Percentiles rank a stretch among this genome's conserved stretches.
Evolutionary conservation across 2,797 vertebrate species (phyloP).

Genomic region (Sphenodon punctatus): DNA sequence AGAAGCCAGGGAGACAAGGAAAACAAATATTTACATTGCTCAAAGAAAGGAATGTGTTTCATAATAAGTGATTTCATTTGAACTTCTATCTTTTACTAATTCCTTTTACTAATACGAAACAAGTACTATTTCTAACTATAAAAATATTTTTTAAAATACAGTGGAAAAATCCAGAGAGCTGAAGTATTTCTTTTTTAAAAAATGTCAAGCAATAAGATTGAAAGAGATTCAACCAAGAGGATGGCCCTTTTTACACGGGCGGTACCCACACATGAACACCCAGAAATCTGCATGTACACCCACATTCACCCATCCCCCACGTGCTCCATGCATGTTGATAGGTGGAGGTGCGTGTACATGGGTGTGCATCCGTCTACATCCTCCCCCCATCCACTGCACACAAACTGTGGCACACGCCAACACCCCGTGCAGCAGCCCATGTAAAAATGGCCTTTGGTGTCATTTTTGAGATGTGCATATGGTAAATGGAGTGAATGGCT

Average conservation of each 20-base stretch:
- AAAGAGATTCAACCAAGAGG: too few relatives aligned
- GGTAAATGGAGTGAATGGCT: slow-evolving; percentile 25
- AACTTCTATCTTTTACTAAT: background rate
- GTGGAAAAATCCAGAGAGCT: background rate
- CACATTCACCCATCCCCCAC: too few relatives aligned
- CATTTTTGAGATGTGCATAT: background rate
- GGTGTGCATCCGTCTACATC: too few relatives aligned
- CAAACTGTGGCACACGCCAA: too few relatives aligned
- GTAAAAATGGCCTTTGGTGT: slow-evolving; percentile 4
- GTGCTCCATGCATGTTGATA: too few relatives aligned
- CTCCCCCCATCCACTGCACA: too few relatives aligned
- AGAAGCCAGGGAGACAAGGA: background rate
- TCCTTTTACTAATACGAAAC: slow-evolving; percentile 5
- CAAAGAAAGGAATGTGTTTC: background rate
- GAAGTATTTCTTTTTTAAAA: background rate
- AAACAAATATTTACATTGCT: background rate
- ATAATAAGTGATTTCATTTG: slow-evolving; percentile 14
- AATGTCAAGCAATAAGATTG: background rate
- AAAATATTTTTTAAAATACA: background rate
- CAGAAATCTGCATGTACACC: too few relatives aligned
- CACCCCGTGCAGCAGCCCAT: too few relatives aligned
- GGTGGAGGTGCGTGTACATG: too few relatives aligned
- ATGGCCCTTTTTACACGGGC: too few relatives aligned
- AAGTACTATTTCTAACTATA: background rate
- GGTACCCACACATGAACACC: too few relatives aligned